Conservation (phyloP, 2,888 invertebrate species). For the Mactromeris polynyma region DNA sequence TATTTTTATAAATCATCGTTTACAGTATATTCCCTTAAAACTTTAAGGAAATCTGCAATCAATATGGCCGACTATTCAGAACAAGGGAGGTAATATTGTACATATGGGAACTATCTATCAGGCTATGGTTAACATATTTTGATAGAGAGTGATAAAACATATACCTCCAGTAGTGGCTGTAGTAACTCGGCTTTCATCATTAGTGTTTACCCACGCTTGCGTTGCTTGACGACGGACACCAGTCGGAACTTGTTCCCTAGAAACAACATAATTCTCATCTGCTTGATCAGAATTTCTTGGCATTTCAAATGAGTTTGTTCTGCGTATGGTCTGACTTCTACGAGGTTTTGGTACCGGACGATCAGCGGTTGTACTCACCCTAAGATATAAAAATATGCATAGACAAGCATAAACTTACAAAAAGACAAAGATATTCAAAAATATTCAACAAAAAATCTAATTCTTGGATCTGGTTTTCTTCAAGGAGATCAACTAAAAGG, state of each 20-base stretch:
- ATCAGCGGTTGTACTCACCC: not conserved
- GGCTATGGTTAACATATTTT: too few relatives aligned
- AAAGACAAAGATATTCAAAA: not conserved
- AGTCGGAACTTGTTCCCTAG: constrained; percentile 17
- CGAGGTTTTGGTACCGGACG: constrained; percentile 34
- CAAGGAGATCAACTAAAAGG: not conserved
- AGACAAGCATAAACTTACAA: not conserved
- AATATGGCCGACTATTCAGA: too few relatives aligned
- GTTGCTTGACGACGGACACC: constrained; percentile 31
- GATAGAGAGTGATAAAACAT: not conserved
- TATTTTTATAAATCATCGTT: too few relatives aligned
- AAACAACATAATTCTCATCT: not conserved
- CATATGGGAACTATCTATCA: too few relatives aligned
- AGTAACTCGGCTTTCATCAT: constrained; percentile 1
- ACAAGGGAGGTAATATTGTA: too few relatives aligned
- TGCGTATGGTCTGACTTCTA: not conserved
- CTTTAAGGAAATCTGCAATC: too few relatives aligned
- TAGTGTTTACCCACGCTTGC: constrained; percentile 37
- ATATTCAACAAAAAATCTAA: not conserved
- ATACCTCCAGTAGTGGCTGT: constrained; percentile 41
- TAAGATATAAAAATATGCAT: not conserved
- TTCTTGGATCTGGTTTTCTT: not conserved
- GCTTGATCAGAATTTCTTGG: not conserved
- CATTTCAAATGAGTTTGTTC: constrained; percentile 43
- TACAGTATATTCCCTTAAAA: too few relatives aligned